Conservation (phyloP, 2,113 vertebrate genomes). For the Rhynchopsitta pachyrhyncha region DNA sequence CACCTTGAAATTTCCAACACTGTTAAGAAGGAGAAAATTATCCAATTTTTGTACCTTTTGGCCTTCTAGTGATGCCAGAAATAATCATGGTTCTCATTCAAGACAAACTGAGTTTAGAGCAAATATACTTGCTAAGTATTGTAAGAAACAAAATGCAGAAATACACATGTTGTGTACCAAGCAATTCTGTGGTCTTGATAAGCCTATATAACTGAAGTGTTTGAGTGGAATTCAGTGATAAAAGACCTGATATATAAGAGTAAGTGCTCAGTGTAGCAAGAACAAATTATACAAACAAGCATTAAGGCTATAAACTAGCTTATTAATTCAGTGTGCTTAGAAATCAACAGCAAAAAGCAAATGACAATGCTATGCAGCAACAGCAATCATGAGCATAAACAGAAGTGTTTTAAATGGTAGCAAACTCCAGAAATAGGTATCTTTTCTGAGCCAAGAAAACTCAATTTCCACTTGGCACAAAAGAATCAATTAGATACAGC, state of each 20-base stretch:
- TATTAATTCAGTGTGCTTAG: not conserved
- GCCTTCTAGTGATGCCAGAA: not conserved
- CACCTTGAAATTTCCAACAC: not conserved
- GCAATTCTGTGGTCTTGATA: not conserved
- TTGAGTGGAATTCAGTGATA: not conserved
- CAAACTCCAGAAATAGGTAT: not conserved
- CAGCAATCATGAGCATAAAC: not conserved
- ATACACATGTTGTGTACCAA: not conserved
- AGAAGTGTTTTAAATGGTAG: not conserved
- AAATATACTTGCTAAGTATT: not conserved
- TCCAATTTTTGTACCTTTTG: not conserved
- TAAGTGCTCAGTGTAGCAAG: not conserved
- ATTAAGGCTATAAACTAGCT: not conserved
- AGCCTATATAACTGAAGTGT: not conserved
- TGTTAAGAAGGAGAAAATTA: not conserved
- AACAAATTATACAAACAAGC: not conserved
- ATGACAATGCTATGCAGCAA: not conserved
- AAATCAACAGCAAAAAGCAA: not conserved
- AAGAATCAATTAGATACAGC: conserved; percentile 9
- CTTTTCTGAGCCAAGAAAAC: conserved; percentile 14
- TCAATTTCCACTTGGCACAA: conserved; percentile 31
- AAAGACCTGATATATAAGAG: not conserved
- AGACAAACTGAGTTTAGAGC: not conserved
- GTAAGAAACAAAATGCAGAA: not conserved
- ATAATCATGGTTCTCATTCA: not conserved